Evolutionary conservation across 2,888 invertebrate genomes (phyloP), one percentile per base, ranked within the genome.

Genomic region (Scaptomyza flava): DNA sequence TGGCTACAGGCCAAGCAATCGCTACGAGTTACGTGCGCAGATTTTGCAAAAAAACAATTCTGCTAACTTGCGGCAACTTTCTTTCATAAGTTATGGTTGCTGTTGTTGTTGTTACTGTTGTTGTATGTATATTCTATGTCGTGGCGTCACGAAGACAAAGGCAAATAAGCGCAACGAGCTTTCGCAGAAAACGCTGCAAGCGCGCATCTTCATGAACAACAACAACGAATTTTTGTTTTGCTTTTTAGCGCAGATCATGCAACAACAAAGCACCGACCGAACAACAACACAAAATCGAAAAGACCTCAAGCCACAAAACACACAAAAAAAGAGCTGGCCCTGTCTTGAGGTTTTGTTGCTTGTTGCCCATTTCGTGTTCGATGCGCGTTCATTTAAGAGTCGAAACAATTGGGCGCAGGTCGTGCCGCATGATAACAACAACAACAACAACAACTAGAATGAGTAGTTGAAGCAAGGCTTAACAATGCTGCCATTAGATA

Each of bases 101-200:
- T 31, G 54, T 54, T 65, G 68, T 11, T 50, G 23, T 8, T 66
- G 78, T 14, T 69, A 61, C 11, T 57, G 45, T 23, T 57, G 45
- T 36, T 36, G 51, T 51, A 38, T 68, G 59, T 54, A 42, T 71
- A 62, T 81, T 82, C 86, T 82, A 80, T 83, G 75, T 86, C 81
- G 81, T 81, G 81, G 81, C 81, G 82, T 86, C 86, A 81, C 81
- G 81, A 86, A 86, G 86, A 78, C 76, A 78, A 86, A 82, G 86
- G 86, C 86, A 83, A 87, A 87, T 87, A 81, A 87, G 84, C 84
- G 87, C 82, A 82, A 84, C 84, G 78, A 80, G 66, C 82, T 81
- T 77, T 63, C 54, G 62, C 79, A 65, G 78, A 81, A 86, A 86
- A 82, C 76, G 87, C 85, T 85, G 82, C 86, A 74, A 87, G 83